Percentiles rank a stretch among this genome's conserved stretches.
phyloP scores from a whole-genome alignment of 2,797 vertebrate genomes.

The Arnoldichthys spilopterus region DNA sequence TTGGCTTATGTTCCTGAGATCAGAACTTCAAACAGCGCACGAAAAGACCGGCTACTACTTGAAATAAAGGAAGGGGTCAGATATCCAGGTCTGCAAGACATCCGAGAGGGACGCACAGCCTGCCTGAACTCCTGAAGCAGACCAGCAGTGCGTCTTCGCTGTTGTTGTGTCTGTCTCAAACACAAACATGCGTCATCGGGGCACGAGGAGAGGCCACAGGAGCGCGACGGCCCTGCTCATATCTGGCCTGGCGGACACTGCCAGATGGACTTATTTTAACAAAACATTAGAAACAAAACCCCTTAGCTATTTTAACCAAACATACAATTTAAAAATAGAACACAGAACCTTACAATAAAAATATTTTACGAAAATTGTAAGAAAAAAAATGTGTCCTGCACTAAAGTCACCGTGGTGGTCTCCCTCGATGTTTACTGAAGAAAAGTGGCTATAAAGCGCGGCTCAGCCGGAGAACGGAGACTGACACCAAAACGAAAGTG shows the following conservation, averaged over 20 bases:
- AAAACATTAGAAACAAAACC: not conserved
- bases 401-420: too few relatives aligned
- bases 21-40: not conserved
- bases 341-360: too few relatives aligned
- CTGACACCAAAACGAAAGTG: constrained; percentile 49
- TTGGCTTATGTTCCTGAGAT: not conserved
- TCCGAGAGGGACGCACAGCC: not conserved
- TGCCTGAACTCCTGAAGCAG: not conserved
- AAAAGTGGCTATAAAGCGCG: too few relatives aligned
- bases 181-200: not conserved
- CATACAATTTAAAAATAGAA: too few relatives aligned
- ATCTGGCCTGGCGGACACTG: too few relatives aligned
- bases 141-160: not conserved
- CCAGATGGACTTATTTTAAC: too few relatives aligned
- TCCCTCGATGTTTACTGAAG: too few relatives aligned
- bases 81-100: not conserved
- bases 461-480: too few relatives aligned
- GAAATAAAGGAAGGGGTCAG: not conserved
- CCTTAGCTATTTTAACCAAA: too few relatives aligned
- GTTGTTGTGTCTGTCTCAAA: not conserved
- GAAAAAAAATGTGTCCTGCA: too few relatives aligned
- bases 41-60: not conserved
- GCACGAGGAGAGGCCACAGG: not conserved
- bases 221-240: not conserved
- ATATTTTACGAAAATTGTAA: too few relatives aligned